Evolutionary conservation across 2,797 vertebrate species (phyloP).

Genomic region (Vireo griseus): DNA sequence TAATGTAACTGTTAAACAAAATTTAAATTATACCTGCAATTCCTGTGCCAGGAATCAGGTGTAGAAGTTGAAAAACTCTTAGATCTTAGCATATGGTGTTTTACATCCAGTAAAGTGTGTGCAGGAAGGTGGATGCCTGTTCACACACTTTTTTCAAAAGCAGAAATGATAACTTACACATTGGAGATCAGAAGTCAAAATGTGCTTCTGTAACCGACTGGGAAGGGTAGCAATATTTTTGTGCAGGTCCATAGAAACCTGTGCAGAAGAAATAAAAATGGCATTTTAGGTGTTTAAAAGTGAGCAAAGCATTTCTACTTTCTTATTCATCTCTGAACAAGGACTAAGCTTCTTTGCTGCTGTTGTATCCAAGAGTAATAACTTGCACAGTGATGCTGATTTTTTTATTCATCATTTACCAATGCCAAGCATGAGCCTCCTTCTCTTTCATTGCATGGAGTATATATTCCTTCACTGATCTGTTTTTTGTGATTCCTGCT

Average conservation of each 20-base stretch:
- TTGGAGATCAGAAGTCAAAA: neutral
- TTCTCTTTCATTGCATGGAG: neutral
- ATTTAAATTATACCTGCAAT: neutral
- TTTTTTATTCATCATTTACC: neutral
- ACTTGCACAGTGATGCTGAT: neutral
- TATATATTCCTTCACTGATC: neutral
- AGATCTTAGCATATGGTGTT: neutral
- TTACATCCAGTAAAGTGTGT: accelerated
- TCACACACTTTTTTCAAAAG: neutral
- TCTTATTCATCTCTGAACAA: neutral
- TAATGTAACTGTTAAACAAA: neutral
- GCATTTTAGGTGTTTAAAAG: neutral
- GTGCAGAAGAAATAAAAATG: neutral
- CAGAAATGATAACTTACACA: neutral
- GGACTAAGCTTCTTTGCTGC: neutral
- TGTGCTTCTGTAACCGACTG: neutral
- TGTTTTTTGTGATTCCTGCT: neutral
- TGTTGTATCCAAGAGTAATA: neutral
- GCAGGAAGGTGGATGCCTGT: neutral
- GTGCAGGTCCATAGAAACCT: neutral
- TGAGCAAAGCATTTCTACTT: neutral
- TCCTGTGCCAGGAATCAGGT: neutral
- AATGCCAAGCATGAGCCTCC: neutral
- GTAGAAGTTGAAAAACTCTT: neutral
- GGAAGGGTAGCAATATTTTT: neutral